A percentile compares a stretch with the other conserved stretches of the same genome.
Evolutionary conservation across 2,113 vertebrate species (phyloP).

Genomic region (Diphyllodes magnificus): DNA sequence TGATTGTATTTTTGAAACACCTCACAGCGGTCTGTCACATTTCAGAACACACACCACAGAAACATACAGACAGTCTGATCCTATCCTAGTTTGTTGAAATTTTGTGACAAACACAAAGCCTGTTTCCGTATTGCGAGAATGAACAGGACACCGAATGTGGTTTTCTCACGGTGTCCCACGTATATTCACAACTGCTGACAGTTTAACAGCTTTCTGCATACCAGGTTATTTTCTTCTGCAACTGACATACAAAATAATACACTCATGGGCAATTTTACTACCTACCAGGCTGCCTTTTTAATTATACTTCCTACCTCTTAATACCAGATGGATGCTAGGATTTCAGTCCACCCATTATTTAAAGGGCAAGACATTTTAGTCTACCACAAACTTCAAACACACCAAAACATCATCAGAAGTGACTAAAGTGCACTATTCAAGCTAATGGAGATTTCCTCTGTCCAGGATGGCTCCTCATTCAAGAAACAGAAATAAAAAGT

Average conservation of each 20-base stretch:
- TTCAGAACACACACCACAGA: neutral
- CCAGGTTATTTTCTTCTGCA: neutral
- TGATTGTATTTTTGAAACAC: neutral
- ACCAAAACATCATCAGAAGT: neutral
- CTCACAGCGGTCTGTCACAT: neutral
- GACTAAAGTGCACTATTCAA: neutral
- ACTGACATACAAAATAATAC: neutral
- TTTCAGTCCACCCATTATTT: neutral
- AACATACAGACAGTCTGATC: neutral
- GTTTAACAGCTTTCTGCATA: neutral
- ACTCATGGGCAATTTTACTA: neutral
- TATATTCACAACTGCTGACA: neutral
- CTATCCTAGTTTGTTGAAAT: neutral
- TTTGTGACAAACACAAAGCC: neutral
- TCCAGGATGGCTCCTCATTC: neutral
- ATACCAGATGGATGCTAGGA: neutral
- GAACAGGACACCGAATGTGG: neutral
- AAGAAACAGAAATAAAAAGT: neutral
- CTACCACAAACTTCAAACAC: neutral
- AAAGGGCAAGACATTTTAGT: neutral
- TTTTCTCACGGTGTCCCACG: neutral
- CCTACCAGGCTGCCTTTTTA: neutral
- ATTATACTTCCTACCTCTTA: neutral
- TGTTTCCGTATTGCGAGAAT: rapidly evolving
- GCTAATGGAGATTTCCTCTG: neutral